A percentile compares a stretch with the other conserved stretches of the same genome.
These are phyloP conservation scores for Aquatica leii DNA, from an alignment of 2,888 invertebrate genomes.

Conservation along the genomic window DNA sequence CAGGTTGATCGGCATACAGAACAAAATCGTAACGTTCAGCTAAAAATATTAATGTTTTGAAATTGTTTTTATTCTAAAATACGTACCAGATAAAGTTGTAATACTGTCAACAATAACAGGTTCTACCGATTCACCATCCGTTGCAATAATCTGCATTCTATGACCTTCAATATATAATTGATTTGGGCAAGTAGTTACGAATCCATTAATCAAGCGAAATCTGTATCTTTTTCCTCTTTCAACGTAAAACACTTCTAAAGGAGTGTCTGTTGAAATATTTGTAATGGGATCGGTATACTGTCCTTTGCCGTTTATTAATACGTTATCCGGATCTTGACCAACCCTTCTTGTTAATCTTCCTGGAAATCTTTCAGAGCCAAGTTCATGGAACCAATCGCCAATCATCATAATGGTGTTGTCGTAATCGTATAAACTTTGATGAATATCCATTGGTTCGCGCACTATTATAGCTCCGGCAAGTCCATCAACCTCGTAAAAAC, in stretches of 20 bases:
- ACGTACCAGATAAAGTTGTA: constrained; percentile 87
- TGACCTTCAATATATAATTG: constrained; percentile 91
- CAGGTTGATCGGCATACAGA: constrained; percentile 81
- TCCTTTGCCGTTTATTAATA: constrained; percentile 90
- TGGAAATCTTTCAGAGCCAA: constrained; percentile 78
- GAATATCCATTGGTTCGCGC: constrained; percentile 85
- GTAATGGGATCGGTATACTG: constrained; percentile 90
- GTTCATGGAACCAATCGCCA: constrained; percentile 91
- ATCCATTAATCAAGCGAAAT: constrained; percentile 90
- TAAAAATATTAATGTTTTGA: no score
- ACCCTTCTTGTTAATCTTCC: constrained; percentile 78
- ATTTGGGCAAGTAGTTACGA: constrained; percentile 89
- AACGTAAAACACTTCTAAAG: constrained; percentile 86
- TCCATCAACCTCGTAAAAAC: constrained; percentile 87
- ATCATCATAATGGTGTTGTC: constrained; percentile 86
- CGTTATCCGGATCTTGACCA: constrained; percentile 87
- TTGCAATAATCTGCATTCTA: constrained; percentile 81
- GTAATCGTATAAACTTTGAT: constrained; percentile 86
- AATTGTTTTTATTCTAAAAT: background rate
- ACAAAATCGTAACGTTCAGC: constrained; percentile 94
- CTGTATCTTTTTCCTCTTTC: constrained; percentile 87
- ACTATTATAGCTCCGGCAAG: constrained; percentile 85
- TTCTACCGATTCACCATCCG: constrained; percentile 89
- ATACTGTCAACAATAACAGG: constrained; percentile 87
- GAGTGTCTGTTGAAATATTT: constrained; percentile 90